Base-by-base conservation (phyloP, 2,888 invertebrate genomes). In the Lordiphosa andalusiaca region DNA sequence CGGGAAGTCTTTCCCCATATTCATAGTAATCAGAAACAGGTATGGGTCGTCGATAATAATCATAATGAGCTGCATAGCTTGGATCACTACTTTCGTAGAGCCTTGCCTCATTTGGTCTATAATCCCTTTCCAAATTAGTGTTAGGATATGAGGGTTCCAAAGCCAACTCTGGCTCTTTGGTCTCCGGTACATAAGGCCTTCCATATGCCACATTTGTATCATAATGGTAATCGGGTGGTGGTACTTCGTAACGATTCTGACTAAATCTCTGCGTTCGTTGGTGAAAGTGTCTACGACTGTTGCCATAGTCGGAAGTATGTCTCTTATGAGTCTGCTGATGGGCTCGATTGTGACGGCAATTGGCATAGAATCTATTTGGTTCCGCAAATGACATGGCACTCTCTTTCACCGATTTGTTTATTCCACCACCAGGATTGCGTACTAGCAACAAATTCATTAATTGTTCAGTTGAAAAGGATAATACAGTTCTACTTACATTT, bases 341-440 rank as follows among this genome's bases (percentile, higher is more conserved):
- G 2, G n/a, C 47, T n/a, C 10, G 4, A 1, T 21, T 47, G 47
- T 36, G 16, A 4, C 19, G 36, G 36, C 36, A 36, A 12, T 47
- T 35, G 30, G 33, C 54, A 58, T 39, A 69, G 21, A 71, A 74
- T 44, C 30, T 62, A 44, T 77, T 71, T 36, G 69, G 74, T 25
- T 51, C 53, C 6, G 30, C 33, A 39, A 60, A 36, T 21, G 69
- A 61, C 37, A 59, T 41, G 0, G 25, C 10, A 46, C 57, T 61
- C 4, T 12, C 30, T 5, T 6, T 54, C 25, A 19, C 35, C 48
- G 36, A 44, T 56, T 21, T 59, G 10, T 10, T 12, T 36, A 59
- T 46, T 5, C 69, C 69, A 13, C 74, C 74, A 37, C 71, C 78
- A 16, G 39, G 62, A 42, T 59, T 54, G 0, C 74, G 74, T 12